Base-by-base conservation (phyloP, 2,797 vertebrate genomes). In the Coregonus sp. region DNA sequence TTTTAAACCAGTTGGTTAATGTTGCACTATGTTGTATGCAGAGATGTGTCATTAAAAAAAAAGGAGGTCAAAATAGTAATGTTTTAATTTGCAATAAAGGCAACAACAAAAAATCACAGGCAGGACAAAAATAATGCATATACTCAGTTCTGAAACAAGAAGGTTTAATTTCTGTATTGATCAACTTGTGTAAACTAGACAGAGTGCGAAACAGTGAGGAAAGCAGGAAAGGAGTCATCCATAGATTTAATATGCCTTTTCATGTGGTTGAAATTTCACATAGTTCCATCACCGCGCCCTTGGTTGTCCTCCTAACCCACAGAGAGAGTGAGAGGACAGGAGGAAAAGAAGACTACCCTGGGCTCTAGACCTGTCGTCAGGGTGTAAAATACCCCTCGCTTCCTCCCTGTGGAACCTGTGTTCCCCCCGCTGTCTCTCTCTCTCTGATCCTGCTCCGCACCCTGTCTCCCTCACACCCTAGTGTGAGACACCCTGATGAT, bases 391-490 rank as follows among this genome's bases (percentile, higher is more conserved):
- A 35, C 66, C 66, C 31, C 5, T 33, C 66, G 65, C 14, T 67
- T 33, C 29, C 65, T 67, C 65, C 56, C 56, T 59, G 56, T 59
- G 56, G n/a, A 20, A 18, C 56, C 18, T 59, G 16, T 59, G 56
- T 59, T 59, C 54, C 14, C n/a, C 54, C 54, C 56, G 18, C 40
- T 47, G 9, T 20, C 59, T 6, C 59, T 9, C 61, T 6, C 20
- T 33, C 25, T 31, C 63, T 33, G 63, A 66, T 66, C 63, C 63
- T 66, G 29, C 29, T 66, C 63, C 25, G 20, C 25, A 14, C 29
- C 5, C 29, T 37, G 31, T 78, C 37, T 68, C 25, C 70, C 71
- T 76, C 72, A 74, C 72, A 79, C 72, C 35, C 61, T 66, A 67
- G 54, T 75, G 78, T 69, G 77, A 75, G 40, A 1, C 5, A 54